A percentile compares a stretch with the other conserved stretches of the same genome.
Conservation (phyloP, 2,797 vertebrate species). For the Gymnoscopelus microlampas region DNA sequence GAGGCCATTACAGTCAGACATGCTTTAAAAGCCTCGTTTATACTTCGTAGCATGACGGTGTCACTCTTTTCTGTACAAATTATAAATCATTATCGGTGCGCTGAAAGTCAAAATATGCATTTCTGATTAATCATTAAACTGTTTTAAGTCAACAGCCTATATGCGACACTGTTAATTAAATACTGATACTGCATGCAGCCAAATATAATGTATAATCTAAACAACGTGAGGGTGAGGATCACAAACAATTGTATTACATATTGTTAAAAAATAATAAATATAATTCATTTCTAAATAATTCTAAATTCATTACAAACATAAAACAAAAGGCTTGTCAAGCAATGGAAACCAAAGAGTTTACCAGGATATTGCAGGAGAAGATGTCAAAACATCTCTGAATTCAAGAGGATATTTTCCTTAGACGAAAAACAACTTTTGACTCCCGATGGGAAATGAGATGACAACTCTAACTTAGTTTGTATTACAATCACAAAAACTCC, state of each 20-base stretch:
- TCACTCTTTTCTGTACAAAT: no score
- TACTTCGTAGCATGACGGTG: no score
- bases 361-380: neutral
- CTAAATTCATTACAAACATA: neutral
- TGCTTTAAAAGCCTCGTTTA: slow-evolving; percentile 42
- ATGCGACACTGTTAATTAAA: neutral
- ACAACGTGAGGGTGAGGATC: neutral
- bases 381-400: neutral
- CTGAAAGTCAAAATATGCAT: slow-evolving; percentile 34
- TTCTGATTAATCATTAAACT: slow-evolving; percentile 30
- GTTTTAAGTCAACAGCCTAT: slow-evolving; percentile 18
- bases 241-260: neutral
- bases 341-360: neutral
- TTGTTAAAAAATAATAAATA: neutral
- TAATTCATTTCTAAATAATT: neutral
- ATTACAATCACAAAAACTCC: slow-evolving; percentile 34
- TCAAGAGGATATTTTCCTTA: slow-evolving; percentile 28
- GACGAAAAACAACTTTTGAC: slow-evolving; percentile 9
- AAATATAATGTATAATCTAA: neutral
- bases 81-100: neutral
- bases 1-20: slow-evolving; percentile 62
- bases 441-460: slow-evolving; percentile 24
- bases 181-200: neutral
- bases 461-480: slow-evolving; percentile 47
- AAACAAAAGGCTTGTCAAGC: neutral